These are phyloP conservation scores for Sterrhoptilus dennistouni DNA, from an alignment of 2,113 vertebrate genomes.

Conservation along the genomic window DNA sequence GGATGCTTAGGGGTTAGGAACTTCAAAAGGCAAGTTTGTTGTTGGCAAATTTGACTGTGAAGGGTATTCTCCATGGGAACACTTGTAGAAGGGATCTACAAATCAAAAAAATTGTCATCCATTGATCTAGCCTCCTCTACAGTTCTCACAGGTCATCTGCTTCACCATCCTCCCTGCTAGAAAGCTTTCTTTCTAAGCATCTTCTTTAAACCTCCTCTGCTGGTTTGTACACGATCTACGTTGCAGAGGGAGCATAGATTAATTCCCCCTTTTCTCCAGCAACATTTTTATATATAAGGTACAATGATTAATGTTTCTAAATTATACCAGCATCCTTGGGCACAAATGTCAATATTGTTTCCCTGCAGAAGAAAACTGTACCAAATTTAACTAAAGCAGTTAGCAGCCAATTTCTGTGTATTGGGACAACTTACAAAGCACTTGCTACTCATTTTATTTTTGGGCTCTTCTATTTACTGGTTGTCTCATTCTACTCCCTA, in stretches of 20 bases:
- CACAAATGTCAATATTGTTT: not conserved
- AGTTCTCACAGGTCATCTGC: not conserved
- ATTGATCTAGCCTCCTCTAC: not conserved
- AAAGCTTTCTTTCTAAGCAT: not conserved
- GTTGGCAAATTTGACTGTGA: not conserved
- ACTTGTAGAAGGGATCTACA: not conserved
- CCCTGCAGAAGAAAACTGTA: not conserved
- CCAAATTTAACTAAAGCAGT: conserved; percentile 3
- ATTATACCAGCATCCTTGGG: not conserved
- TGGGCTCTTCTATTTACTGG: not conserved
- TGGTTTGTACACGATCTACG: not conserved
- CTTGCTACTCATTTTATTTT: not conserved
- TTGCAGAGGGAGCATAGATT: not conserved
- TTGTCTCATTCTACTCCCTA: not conserved
- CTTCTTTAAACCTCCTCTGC: not conserved
- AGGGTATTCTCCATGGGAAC: not conserved
- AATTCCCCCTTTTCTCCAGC: not conserved
- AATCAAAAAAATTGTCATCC: not conserved
- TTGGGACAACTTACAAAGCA: not conserved
- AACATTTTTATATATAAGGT: not conserved
- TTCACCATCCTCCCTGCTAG: not conserved
- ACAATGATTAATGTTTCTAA: conserved; percentile 9
- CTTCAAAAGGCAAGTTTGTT: not conserved
- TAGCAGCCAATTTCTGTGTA: not conserved
- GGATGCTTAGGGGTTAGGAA: not conserved